Evolutionary conservation across 2,888 invertebrate genomes (phyloP).

Genomic region (Agrotis segetum): DNA sequence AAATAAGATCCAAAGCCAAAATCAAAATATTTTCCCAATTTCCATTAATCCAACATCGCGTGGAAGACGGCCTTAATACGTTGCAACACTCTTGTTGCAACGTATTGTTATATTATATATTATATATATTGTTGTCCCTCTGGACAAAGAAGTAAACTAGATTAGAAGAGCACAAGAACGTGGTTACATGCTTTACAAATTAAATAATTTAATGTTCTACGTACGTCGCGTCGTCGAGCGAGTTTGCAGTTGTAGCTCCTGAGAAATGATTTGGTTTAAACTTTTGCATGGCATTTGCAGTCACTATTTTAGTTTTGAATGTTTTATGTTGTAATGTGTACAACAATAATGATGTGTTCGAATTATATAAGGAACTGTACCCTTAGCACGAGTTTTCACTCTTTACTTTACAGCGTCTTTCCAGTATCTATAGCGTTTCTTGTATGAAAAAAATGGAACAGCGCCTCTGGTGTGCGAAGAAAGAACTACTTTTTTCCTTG

Average conservation of each 20-base stretch:
- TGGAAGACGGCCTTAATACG: slow-evolving; percentile 65
- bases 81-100: too few relatives aligned
- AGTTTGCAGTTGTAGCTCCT: slow-evolving; percentile 42
- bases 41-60: slow-evolving; percentile 72
- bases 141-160: slow-evolving; percentile 73
- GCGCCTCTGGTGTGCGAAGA: too few relatives aligned
- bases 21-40: slow-evolving; percentile 76
- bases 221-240: slow-evolving; percentile 27
- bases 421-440: too few relatives aligned
- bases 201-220: slow-evolving; percentile 56
- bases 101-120: too few relatives aligned
- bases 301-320: slow-evolving; percentile 18
- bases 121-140: too few relatives aligned
- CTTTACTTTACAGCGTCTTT: too few relatives aligned
- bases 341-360: too few relatives aligned
- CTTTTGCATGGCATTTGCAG: slow-evolving; percentile 29
- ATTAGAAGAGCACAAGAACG: slow-evolving; percentile 60
- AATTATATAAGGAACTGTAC: too few relatives aligned
- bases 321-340: not conserved
- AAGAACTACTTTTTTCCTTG: too few relatives aligned
- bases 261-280: slow-evolving; percentile 60
- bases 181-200: slow-evolving; percentile 59
- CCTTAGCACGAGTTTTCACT: too few relatives aligned
- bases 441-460: too few relatives aligned
- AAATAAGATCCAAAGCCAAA: slow-evolving; percentile 21